phyloP scores from a whole-genome alignment of 2,113 vertebrate genomes.

The Asarcornis scutulata region DNA sequence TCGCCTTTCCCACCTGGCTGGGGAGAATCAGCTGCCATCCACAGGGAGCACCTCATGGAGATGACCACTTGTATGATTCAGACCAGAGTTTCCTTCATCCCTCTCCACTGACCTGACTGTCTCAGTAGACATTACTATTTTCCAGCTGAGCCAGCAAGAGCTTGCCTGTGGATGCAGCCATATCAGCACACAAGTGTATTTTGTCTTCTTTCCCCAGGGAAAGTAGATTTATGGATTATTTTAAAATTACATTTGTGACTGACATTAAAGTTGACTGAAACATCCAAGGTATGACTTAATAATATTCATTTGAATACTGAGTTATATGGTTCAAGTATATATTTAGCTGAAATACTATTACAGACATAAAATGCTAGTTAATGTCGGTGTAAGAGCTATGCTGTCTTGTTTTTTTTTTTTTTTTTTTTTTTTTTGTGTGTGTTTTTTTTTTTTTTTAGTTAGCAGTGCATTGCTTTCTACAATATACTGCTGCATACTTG shows the following conservation, averaged over 20 bases:
- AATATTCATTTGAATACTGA: neutral
- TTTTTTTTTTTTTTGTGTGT: neutral
- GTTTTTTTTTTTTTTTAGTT: neutral
- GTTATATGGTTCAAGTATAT: neutral
- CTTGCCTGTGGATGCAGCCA: neutral
- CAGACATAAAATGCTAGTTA: neutral
- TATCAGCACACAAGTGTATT: neutral
- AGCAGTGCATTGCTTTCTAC: neutral
- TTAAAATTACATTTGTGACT: neutral
- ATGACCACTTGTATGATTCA: neutral
- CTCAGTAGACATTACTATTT: neutral
- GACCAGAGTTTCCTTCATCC: neutral
- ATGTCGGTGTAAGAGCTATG: neutral
- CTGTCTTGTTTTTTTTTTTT: neutral
- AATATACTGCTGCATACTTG: slow-evolving; percentile 5
- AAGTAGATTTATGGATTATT: neutral
- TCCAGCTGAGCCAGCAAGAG: neutral
- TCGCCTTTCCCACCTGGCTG: neutral
- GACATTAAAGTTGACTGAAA: neutral
- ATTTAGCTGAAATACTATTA: neutral
- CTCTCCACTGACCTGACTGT: neutral
- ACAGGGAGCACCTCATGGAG: fast-evolving
- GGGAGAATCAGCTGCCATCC: neutral
- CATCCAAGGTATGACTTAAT: neutral
- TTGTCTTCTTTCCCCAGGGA: neutral